Evolutionary conservation across 2,113 vertebrate species (phyloP), one percentile per base, ranked within the genome.

Genomic region (Myrmophylax atrothorax): DNA sequence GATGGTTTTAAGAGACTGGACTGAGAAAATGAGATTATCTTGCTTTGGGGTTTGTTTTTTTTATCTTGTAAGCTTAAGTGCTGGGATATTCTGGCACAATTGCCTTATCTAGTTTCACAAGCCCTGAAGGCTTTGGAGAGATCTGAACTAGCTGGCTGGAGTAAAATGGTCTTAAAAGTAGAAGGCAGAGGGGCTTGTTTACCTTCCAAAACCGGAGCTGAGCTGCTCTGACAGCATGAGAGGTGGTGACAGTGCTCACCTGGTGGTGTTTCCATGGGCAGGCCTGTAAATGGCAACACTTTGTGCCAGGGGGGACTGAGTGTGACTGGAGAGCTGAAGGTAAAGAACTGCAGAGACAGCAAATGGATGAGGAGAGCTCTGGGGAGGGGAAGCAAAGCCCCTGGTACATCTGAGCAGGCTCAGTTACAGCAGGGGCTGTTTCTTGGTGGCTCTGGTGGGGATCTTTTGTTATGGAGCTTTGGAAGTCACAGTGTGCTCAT

Each of bases 261-360:
- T 12, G 46, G 0, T 3, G 0, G 1, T 22, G 62, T 38, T 78
- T 13, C 3, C 7, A 1, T 49, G 42, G 33, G 44, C 42, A 53
- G 49, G 4, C 55, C 37, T 74, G 15, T 15, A 23, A 35, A 14
- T 2, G 10, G 5, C 6, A 37, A 14, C 25, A 1, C 28, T 12
- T 73, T 9, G 70, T 90, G 90, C 58, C 44, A 2, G 40, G 40
- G 52, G 75, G 35, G 62, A 5, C 78, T 3, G 49, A 38, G 18
- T 14, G 62, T 3, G 3, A 15, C 6, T 1, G 22, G 63, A 37
- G 44, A 35, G 14, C 0, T 23, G 80, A 37, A 44, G 37, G 49
- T 59, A 37, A 69, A 18, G n/a, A 37, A 10, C 28, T 46, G 82
- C 56, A 70, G 10, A n/a, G 35, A 18, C 2, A 17, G 66, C 6